Evolutionary conservation across 2,888 invertebrate genomes (phyloP), one percentile per base, ranked within the genome.

Genomic region (Agrochola macilenta): DNA sequence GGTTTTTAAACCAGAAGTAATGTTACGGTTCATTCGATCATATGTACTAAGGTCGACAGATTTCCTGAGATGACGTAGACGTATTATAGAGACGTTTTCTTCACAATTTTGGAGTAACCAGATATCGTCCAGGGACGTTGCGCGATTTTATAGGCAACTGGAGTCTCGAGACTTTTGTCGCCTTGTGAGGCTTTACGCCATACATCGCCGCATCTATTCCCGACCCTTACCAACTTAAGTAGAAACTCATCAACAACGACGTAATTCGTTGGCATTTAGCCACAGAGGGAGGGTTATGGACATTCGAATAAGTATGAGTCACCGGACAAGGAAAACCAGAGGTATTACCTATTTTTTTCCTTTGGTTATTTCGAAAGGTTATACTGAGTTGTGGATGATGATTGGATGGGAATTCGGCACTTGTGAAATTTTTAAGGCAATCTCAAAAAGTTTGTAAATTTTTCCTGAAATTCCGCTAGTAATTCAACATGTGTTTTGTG

Each of bases 231-330:
- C n/a, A 43, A 30, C 64, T 65, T 17, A 43, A 20, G 39, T n/a
- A 35, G 14, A 43, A 35, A 68, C 8, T n/a, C 20, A 52, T 57
- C 14, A 49, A 52, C 49, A n/a, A n/a, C 23, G 2, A 61, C 35
- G 30, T 49, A 69, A 65, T 39, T 57, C 49, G 1, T 54, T 52
- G 30, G 66, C n/a, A 35, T 60, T 65, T 30, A 43, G 43, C 35
- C 58, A 52, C 46, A 35, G 17, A 43, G 43, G 30, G 75, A 54
- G 63, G 70, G 70, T 58, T 80, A 54, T 54, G 39, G 35, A 20
- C 9, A 57, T 60, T 69, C 7, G 17, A 81, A 70, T 57, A 43
- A 30, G 35, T 23, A 66, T 81, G 74, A 81, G 35, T 82, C 84
- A 84, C 17, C 26, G 9, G 12, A 66, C 26, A 49, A 71, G 81